These are phyloP conservation scores for Archilochus colubris DNA, from an alignment of 2,113 vertebrate species.

Conservation along the genomic window DNA sequence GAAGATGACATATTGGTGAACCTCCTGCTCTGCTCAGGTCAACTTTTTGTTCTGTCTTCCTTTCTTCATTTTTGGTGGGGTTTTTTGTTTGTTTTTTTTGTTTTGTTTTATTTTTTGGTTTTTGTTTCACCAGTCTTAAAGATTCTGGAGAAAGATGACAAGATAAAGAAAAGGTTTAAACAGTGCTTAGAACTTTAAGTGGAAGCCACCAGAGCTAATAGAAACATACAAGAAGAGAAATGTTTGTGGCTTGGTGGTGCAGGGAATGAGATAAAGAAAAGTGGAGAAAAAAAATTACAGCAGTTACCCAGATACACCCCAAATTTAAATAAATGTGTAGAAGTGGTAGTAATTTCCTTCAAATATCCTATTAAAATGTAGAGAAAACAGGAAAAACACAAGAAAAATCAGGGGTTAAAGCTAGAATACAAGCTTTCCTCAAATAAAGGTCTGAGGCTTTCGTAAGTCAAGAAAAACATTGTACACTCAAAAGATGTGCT, in stretches of 20 bases:
- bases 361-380: neutral
- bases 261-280: neutral
- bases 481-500: neutral
- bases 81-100: too few species aligned
- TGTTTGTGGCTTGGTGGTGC: neutral
- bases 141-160: neutral
- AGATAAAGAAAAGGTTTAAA: neutral
- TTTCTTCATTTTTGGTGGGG: too few species aligned
- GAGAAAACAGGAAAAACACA: neutral
- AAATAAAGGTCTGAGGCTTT: neutral
- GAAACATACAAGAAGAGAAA: neutral
- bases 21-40: neutral
- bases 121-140: neutral
- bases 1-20: neutral
- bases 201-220: neutral
- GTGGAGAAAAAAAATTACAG: neutral
- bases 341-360: neutral
- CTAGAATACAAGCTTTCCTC: neutral
- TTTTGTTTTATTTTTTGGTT: too few species aligned
- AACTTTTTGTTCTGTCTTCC: neutral
- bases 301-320: neutral
- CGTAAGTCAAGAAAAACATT: neutral
- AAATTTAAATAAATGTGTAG: neutral
- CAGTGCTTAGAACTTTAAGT: neutral
- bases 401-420: neutral